Evolutionary conservation across 1,140 invertebrate species (phyloP).

Genomic region (Ostrea edulis): DNA sequence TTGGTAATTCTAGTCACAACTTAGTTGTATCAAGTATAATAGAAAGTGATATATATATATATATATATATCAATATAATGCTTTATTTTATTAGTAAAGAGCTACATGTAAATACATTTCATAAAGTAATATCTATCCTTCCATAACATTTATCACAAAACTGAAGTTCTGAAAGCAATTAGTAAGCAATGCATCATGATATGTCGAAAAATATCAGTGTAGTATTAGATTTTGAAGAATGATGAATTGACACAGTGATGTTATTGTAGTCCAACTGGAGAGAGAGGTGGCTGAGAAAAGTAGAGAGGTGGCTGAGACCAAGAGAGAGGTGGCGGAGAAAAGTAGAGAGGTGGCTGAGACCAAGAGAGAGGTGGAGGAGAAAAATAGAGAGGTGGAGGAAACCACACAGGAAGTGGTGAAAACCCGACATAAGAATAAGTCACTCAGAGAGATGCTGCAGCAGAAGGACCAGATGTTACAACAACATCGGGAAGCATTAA

Average conservation of each 20-base stretch:
- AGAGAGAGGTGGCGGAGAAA: not conserved
- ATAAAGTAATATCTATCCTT: not conserved
- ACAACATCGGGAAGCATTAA: not conserved
- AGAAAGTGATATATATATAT: not conserved
- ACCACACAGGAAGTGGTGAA: not conserved
- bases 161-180: too few relatives aligned
- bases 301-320: not conserved
- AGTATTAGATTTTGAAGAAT: not conserved
- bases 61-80: not conserved
- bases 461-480: not conserved
- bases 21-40: not conserved
- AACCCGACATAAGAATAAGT: not conserved
- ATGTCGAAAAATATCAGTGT: not conserved
- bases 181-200: not conserved
- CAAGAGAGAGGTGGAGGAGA: not conserved
- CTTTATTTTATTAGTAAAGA: not conserved
- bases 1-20: not conserved
- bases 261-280: slow-evolving; percentile 14
- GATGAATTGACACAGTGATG: not conserved
- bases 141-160: not conserved
- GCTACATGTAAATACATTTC: not conserved
- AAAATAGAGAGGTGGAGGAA: not conserved
- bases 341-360: not conserved
- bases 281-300: not conserved
- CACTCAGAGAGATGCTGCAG: not conserved